These are phyloP conservation scores for Troglohyphantes excavatus DNA, from an alignment of 2,888 invertebrate genomes.

Conservation along the genomic window DNA sequence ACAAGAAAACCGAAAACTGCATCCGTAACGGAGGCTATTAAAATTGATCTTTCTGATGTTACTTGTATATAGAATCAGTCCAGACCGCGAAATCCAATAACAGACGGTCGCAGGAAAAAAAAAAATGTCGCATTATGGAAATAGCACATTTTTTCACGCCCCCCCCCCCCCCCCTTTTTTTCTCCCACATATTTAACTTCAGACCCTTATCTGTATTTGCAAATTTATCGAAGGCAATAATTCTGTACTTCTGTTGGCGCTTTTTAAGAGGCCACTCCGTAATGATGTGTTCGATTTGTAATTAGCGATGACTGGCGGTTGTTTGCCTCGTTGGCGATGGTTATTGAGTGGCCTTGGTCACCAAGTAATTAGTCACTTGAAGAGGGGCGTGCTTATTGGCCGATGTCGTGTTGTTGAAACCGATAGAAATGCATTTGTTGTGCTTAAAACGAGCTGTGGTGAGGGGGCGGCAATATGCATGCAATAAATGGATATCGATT, in stretches of 20 bases:
- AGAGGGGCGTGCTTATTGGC: neutral
- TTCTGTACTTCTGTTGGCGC: conserved; percentile 43
- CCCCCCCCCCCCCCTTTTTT: too few species aligned
- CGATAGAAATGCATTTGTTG: neutral
- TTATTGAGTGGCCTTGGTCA: conserved; percentile 5
- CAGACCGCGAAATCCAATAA: conserved; percentile 70
- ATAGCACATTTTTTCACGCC: conserved; percentile 43
- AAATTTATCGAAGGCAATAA: conserved; percentile 73
- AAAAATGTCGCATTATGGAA: conserved; percentile 64
- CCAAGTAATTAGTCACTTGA: conserved; percentile 10
- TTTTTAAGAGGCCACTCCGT: conserved; percentile 26
- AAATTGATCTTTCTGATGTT: conserved; percentile 71
- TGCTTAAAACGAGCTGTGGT: neutral
- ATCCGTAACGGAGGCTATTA: conserved; percentile 58
- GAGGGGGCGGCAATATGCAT: too few species aligned
- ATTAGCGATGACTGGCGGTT: conserved; percentile 52
- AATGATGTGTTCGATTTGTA: conserved; percentile 77
- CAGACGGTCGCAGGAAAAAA: conserved; percentile 35
- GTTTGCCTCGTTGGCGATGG: conserved; percentile 32
- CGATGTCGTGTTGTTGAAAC: neutral
- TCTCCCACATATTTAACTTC: conserved; percentile 41
- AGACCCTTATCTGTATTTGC: conserved; percentile 58
- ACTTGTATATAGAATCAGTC: conserved; percentile 55
- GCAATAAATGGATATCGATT: too few species aligned
- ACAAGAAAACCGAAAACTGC: neutral